Conservation (phyloP, 1,140 invertebrate genomes). For the Magallana ariakensis region DNA sequence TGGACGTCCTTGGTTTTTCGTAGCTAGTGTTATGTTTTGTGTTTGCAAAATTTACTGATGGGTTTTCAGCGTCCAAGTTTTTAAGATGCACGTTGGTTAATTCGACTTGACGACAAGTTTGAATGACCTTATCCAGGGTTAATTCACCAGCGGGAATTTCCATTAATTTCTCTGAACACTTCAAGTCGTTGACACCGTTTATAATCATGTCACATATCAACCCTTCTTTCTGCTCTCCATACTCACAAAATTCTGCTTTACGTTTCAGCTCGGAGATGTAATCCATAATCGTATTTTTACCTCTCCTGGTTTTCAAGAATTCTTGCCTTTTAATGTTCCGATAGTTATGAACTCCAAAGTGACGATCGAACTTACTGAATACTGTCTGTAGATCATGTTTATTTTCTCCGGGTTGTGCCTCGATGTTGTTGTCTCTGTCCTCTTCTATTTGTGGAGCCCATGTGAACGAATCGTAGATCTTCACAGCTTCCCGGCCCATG, state of each 20-base stretch:
- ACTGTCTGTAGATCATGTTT: constrained; percentile 40
- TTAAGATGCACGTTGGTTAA: constrained; percentile 53
- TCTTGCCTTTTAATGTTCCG: constrained; percentile 57
- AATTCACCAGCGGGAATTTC: constrained; percentile 47
- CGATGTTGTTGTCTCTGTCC: neutral
- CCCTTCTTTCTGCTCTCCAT: constrained; percentile 55
- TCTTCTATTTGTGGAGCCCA: constrained; percentile 39
- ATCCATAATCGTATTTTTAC: constrained; percentile 54
- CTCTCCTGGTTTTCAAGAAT: constrained; percentile 53
- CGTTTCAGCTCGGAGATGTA: constrained; percentile 53
- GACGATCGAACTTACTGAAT: constrained; percentile 39
- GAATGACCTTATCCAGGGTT: constrained; percentile 53
- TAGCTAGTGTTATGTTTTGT: neutral
- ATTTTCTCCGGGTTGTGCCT: constrained; percentile 19
- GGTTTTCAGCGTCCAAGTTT: constrained; percentile 2
- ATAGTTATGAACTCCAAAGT: constrained; percentile 57
- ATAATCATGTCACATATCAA: constrained; percentile 61
- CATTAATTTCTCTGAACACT: constrained; percentile 61
- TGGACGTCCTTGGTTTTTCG: too few relatives aligned
- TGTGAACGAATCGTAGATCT: constrained; percentile 39
- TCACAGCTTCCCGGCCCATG: constrained; percentile 3
- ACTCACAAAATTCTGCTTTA: constrained; percentile 59
- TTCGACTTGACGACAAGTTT: constrained; percentile 56
- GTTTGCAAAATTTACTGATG: constrained; percentile 26
- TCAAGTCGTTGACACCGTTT: constrained; percentile 52